These are phyloP conservation scores for Okamejei kenojei DNA, from an alignment of 2,797 vertebrate species.

Conservation along the genomic window DNA sequence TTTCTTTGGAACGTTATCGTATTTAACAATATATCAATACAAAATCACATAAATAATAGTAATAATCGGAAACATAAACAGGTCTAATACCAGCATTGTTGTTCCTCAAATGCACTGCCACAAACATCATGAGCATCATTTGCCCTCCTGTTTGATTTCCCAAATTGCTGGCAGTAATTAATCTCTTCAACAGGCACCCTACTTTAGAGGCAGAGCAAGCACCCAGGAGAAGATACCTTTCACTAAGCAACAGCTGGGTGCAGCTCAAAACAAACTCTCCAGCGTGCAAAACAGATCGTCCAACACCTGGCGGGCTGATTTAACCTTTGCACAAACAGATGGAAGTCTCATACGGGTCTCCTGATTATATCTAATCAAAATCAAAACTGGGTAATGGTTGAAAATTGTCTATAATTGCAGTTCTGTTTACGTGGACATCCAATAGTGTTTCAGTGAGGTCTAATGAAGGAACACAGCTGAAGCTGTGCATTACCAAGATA, in stretches of 20 bases:
- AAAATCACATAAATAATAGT: neutral
- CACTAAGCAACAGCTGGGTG: neutral
- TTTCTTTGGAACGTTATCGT: neutral
- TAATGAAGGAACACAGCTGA: neutral
- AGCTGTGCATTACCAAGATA: neutral
- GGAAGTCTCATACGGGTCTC: neutral
- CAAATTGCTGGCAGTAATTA: neutral
- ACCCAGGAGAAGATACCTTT: neutral
- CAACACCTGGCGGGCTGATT: neutral
- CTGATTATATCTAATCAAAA: neutral
- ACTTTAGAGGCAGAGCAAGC: neutral
- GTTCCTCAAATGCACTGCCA: neutral
- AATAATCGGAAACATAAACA: neutral
- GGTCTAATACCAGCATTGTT: neutral
- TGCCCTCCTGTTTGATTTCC: neutral
- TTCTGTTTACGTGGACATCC: neutral
- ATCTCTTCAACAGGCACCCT: neutral
- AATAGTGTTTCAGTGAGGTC: neutral
- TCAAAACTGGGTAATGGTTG: neutral
- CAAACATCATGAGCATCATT: neutral
- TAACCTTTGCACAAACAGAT: neutral
- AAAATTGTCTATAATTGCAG: neutral
- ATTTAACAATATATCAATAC: neutral
- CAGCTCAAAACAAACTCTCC: neutral
- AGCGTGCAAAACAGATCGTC: neutral